Evolutionary conservation across 2,888 invertebrate species (phyloP), one percentile per base, ranked within the genome.

Genomic region (Trilocha varians): DNA sequence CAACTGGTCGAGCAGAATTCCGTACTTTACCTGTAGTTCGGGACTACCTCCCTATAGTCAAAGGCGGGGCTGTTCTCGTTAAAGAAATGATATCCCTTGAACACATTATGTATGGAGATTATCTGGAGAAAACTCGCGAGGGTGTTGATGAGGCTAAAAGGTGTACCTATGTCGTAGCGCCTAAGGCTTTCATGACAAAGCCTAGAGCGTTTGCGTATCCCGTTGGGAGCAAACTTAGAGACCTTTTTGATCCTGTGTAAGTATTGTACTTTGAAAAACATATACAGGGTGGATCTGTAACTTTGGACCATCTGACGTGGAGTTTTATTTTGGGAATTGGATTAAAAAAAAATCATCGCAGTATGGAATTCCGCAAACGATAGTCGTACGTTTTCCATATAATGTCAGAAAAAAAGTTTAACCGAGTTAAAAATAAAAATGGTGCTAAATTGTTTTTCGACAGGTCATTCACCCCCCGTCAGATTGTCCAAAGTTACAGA

Each of bases 141-240:
- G 83, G 79, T 0, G 64, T 87, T 0, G 80, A 83, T 1, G 93
- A 94, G 61, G 78, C 82, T 9, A 72, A 89, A 0, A 87, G 93
- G 40, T 95, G 95, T 61, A 91, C 91, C 0, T 94, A 90, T 62
- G 95, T 95, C 0, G 88, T 93, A 40, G 92, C 93, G 5, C 90
- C 90, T 13, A 87, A 89, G 36, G 75, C 89, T 0, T 91, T 94
- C 49, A 87, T 92, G 59, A 87, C 83, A 33, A 88, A 88, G 49
- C 87, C 88, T 15, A 88, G 93, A 45, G 91, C 91, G 0, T 95
- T 95, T 57, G 93, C 90, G 0, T 95, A 91, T 66, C 90, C 90
- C 0, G 77, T 73, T 3, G 80, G 88, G 13, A 92, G 92, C 40
- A 85, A 84, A 16, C 79, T 91, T 49, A 85, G 84, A 42, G 58